Evolutionary conservation across 2,888 invertebrate species (phyloP), one percentile per base, ranked within the genome.

Genomic region (Brenthis daphne): DNA sequence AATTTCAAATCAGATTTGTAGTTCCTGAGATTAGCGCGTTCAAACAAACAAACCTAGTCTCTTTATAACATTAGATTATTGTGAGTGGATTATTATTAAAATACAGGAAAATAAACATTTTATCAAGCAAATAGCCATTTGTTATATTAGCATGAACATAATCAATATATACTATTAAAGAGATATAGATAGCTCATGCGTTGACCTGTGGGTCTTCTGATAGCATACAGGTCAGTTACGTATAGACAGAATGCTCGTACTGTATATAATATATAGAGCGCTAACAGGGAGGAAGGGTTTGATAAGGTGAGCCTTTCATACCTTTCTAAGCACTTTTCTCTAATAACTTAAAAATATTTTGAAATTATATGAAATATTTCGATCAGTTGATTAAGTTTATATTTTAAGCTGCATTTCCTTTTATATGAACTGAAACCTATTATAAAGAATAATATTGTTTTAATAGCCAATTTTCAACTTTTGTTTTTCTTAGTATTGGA

Each of bases 131-230:
- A 57, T n/a, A 16, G 3, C 11, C 51, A 13, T 3, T 11, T 33
- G 11, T 33, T 16, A 51, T 13, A 16, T 51, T 33, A 51, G 12
- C 14, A 33, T 12, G 4, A 13, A 51, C 6, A 43, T 63, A 63
- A 63, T 63, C 53, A 20, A 54, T 53, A 63, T 63, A 54, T 54
- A 37, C 53, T 37, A 63, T 63, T 83, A 84, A 84, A 82, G 77
- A 80, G 81, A 79, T 83, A 83, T 79, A 73, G 70, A 73, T 83
- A 72, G 69, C 76, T 83, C 83, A 85, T 83, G 85, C 83, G 77
- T 80, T 86, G 88, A 88, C 87, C 89, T 82, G 77, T 80, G 72
- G 67, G 77, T 75, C 75, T 72, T 64, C 48, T 75, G 88, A 88
- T 88, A 89, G 82, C 84, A 72, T 60, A 69, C 76, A 72, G 82